A percentile compares a stretch with the other conserved stretches of the same genome.
Conservation (phyloP, 2,888 invertebrate genomes). For the Oscheius sp. region DNA sequence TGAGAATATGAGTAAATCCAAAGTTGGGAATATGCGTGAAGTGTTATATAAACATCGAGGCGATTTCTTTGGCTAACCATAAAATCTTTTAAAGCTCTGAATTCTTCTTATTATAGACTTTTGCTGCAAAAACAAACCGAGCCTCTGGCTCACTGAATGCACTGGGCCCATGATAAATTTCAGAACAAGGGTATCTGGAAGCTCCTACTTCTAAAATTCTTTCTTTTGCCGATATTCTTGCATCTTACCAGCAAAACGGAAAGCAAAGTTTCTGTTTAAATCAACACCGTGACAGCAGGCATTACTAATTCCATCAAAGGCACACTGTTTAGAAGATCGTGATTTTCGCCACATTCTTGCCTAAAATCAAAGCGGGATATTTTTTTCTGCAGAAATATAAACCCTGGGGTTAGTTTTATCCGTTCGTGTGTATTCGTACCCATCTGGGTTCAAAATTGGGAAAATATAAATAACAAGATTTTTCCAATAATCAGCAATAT, state of each 20-base stretch:
- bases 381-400: not conserved
- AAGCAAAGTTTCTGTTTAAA: constrained; percentile 70
- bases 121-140: constrained; percentile 38
- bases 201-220: constrained; percentile 65
- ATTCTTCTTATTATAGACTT: not conserved
- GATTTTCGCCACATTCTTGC: constrained; percentile 71
- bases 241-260: constrained; percentile 62
- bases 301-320: constrained; percentile 55
- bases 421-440: constrained; percentile 69
- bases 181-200: constrained; percentile 69
- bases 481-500: constrained; percentile 57
- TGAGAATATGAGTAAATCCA: constrained; percentile 72
- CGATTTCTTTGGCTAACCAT: constrained; percentile 57
- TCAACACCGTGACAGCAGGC: constrained; percentile 71
- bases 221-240: not conserved
- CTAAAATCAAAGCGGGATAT: constrained; percentile 33
- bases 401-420: constrained; percentile 68
- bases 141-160: constrained; percentile 72
- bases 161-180: constrained; percentile 68
- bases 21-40: constrained; percentile 71
- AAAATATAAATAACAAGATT: constrained; percentile 67
- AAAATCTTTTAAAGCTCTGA: constrained; percentile 65
- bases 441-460: constrained; percentile 70
- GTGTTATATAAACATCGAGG: constrained; percentile 68
- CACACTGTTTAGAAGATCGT: constrained; percentile 61